phyloP scores from a whole-genome alignment of 2,113 vertebrate species.

The Phaethon lepturus region DNA sequence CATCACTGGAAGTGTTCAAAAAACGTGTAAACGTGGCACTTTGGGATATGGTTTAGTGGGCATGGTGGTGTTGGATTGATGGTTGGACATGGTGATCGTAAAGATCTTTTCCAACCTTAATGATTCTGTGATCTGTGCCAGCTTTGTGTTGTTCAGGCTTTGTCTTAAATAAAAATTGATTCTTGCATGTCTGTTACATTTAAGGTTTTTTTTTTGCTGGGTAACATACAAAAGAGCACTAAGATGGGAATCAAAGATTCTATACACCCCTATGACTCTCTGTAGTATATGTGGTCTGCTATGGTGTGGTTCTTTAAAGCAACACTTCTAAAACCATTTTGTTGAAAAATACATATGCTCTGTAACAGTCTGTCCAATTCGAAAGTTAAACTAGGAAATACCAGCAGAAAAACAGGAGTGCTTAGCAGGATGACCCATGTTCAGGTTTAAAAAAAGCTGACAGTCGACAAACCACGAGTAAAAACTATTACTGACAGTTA shows the following conservation, averaged over 20 bases:
- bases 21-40: no score
- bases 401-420: not conserved
- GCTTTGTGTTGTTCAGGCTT: not conserved
- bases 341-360: not conserved
- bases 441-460: not conserved
- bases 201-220: not conserved
- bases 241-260: not conserved
- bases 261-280: not conserved
- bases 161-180: not conserved
- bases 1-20: no score
- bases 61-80: no score
- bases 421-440: not conserved
- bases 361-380: not conserved
- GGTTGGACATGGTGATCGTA: no score
- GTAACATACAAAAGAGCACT: not conserved
- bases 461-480: not conserved
- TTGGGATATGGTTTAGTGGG: no score
- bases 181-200: not conserved
- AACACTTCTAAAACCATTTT: not conserved
- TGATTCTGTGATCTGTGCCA: not conserved
- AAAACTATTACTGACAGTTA: not conserved
- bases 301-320: not conserved
- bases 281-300: not conserved
- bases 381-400: not conserved
- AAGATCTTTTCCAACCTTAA: no score